Conservation (phyloP, 2,797 vertebrate genomes). For the Momotus momota region DNA sequence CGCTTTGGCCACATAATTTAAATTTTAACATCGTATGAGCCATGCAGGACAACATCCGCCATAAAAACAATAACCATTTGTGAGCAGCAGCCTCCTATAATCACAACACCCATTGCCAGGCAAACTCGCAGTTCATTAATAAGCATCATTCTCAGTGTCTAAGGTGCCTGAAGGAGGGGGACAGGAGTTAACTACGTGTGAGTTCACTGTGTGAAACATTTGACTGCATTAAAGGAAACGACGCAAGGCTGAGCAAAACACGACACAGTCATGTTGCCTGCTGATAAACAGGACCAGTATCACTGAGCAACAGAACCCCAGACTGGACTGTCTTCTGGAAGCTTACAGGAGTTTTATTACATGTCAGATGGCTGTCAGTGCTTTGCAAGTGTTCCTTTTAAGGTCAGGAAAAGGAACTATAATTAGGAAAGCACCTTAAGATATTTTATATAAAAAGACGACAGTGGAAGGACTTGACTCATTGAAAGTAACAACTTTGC, state of each 20-base stretch:
- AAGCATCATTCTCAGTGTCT: not conserved
- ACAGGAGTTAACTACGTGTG: not conserved
- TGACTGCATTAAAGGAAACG: not conserved
- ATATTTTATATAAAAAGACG: not conserved
- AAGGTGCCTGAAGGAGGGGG: not conserved
- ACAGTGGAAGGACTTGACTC: not conserved
- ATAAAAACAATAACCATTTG: not conserved
- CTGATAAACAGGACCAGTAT: constrained; percentile 61
- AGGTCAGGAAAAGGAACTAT: not conserved
- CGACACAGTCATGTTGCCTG: not conserved
- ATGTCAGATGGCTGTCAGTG: not conserved
- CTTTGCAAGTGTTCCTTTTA: not conserved
- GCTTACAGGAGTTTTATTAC: not conserved
- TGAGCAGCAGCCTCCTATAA: not conserved
- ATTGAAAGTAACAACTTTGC: not conserved
- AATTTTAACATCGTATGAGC: not conserved
- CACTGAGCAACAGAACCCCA: constrained; percentile 25
- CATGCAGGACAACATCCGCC: not conserved
- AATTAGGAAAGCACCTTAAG: constrained; percentile 19
- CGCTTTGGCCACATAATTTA: not conserved
- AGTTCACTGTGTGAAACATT: not conserved
- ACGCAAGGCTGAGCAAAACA: not conserved
- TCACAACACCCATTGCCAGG: not conserved
- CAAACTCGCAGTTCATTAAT: not conserved
- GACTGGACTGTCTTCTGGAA: not conserved